A percentile compares a stretch with the other conserved stretches of the same genome.
Conservation (phyloP, 2,888 invertebrate genomes). For the Aphodius granarius region DNA sequence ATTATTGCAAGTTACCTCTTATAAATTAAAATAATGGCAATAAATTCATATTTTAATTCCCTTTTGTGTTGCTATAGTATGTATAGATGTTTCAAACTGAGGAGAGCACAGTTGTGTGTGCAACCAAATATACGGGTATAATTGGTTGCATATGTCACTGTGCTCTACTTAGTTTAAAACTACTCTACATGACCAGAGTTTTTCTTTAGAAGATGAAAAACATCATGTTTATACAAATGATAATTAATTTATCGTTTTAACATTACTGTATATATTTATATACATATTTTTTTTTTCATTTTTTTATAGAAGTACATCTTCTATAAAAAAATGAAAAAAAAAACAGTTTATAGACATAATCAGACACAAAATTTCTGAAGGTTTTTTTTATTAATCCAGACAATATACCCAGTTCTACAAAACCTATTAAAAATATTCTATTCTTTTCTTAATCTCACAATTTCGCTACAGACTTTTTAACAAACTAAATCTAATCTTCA, state of each 20-base stretch:
- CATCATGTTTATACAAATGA: no score
- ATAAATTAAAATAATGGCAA: not conserved
- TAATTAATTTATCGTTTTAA: no score
- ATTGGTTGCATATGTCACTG: no score
- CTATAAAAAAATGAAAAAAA: not conserved
- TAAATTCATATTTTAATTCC: not conserved
- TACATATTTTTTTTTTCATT: not conserved
- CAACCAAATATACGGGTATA: no score
- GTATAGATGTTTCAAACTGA: no score
- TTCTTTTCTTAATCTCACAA: not conserved
- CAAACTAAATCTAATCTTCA: no score
- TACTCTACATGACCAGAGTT: no score
- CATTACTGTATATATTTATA: not conserved
- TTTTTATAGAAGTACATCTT: not conserved
- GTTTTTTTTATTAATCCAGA: not conserved
- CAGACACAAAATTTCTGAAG: not conserved
- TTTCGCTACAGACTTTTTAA: no score
- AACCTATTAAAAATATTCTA: not conserved
- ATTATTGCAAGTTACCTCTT: not conserved
- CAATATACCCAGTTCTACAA: not conserved
- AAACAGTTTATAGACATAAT: not conserved
- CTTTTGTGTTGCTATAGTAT: no score
- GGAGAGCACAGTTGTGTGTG: no score
- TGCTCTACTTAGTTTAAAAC: no score
- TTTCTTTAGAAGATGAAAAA: no score